Evolutionary conservation across 2,888 invertebrate genomes (phyloP).

Genomic region (Acronicta alni): DNA sequence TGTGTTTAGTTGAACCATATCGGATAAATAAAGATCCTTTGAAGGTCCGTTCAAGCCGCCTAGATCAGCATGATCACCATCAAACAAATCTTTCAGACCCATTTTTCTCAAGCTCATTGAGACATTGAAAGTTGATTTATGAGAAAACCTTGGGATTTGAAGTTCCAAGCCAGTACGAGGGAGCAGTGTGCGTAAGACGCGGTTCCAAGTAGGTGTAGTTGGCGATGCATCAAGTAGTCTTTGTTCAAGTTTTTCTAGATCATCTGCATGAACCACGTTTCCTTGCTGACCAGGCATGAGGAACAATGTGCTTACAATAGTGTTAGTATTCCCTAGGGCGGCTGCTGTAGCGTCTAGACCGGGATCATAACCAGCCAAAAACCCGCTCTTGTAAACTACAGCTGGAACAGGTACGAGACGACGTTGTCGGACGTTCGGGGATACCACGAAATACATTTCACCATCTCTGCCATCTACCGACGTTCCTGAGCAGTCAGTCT

Average conservation of each 20-base stretch:
- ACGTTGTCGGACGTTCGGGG: constrained; percentile 93
- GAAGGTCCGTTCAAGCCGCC: constrained; percentile 94
- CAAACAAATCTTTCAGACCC: constrained; percentile 95
- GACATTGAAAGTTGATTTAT: constrained; percentile 94
- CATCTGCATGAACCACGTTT: constrained; percentile 93
- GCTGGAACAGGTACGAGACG: constrained; percentile 95
- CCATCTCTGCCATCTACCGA: constrained; percentile 94
- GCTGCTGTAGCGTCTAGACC: constrained; percentile 95
- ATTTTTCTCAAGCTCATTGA: constrained; percentile 93
- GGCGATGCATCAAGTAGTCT: constrained; percentile 91
- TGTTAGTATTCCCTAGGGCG: constrained; percentile 92
- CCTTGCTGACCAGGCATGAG: constrained; percentile 96
- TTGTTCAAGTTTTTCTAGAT: constrained; percentile 92
- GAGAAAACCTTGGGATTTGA: constrained; percentile 95
- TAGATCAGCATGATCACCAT: constrained; percentile 93
- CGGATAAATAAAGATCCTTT: constrained; percentile 94
- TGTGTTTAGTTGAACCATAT: constrained; percentile 95
- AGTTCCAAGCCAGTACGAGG: constrained; percentile 94
- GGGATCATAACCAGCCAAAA: constrained; percentile 95
- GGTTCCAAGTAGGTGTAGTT: constrained; percentile 92
- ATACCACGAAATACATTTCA: constrained; percentile 95
- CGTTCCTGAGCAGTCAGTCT: constrained; percentile 94
- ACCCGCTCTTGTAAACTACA: constrained; percentile 93
- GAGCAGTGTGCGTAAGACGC: constrained; percentile 92
- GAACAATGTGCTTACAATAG: constrained; percentile 93